A percentile compares a stretch with the other conserved stretches of the same genome.
Evolutionary conservation across 2,797 vertebrate species (phyloP).

Genomic region (Remorina albescens): DNA sequence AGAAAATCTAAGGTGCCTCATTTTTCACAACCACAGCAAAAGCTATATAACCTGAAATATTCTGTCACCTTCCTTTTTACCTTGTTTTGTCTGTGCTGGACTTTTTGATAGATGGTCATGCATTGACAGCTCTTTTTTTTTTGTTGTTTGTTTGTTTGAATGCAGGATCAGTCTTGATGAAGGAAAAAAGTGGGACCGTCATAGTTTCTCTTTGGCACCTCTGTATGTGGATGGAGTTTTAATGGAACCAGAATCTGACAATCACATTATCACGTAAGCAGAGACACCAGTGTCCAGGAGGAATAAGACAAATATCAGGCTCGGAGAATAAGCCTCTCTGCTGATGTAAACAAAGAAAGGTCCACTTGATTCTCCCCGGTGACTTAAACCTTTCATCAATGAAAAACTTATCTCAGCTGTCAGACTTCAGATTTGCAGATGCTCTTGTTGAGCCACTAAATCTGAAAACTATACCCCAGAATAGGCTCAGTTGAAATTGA

Average conservation of each 20-base stretch:
- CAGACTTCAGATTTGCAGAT: conserved; percentile 17
- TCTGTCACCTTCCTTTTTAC: conserved; percentile 61
- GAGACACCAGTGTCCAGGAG: conserved; percentile 26
- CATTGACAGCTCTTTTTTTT: conserved; percentile 48
- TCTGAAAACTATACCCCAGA: neutral
- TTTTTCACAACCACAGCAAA: conserved; percentile 68
- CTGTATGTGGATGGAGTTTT: conserved; percentile 96
- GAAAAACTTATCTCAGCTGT: conserved; percentile 16
- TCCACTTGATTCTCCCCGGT: conserved; percentile 2
- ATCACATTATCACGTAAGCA: conserved; percentile 98
- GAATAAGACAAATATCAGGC: conserved; percentile 41
- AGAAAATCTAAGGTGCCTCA: conserved; percentile 58
- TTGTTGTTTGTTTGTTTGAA: conserved; percentile 16
- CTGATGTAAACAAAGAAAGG: conserved; percentile 41
- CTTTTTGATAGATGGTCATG: conserved; percentile 37
- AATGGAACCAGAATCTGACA: conserved; percentile 94
- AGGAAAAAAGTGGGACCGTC: conserved; percentile 94
- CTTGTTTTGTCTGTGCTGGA: conserved; percentile 45
- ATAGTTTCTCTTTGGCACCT: conserved; percentile 92
- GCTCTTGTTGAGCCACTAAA: conserved; percentile 3
- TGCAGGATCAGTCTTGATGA: conserved; percentile 96
- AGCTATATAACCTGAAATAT: conserved; percentile 58
- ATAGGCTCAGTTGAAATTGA: conserved; percentile 22
- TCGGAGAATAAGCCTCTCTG: conserved; percentile 25
- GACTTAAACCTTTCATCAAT: conserved; percentile 11